These are phyloP conservation scores for Rhinoptilus africanus DNA, from an alignment of 2,113 vertebrate species.

Conservation along the genomic window DNA sequence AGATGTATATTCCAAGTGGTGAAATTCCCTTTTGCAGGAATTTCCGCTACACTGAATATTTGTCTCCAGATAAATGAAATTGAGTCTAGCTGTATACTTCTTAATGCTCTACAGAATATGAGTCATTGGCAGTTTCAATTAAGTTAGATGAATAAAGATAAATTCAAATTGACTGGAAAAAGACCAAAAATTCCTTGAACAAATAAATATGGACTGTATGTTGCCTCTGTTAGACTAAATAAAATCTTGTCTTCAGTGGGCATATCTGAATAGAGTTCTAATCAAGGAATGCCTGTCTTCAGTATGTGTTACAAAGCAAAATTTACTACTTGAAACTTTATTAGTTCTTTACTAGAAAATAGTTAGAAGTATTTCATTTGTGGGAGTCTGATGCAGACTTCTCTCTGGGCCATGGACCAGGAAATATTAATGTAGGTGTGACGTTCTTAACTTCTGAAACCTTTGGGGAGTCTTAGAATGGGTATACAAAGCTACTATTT, in stretches of 20 bases:
- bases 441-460: not conserved
- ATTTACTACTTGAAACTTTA: not conserved
- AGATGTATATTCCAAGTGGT: not conserved
- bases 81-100: not conserved
- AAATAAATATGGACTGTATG: not conserved
- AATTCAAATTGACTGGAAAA: not conserved
- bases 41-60: not conserved
- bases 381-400: not conserved
- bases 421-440: not conserved
- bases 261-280: not conserved
- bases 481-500: not conserved
- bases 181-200: not conserved
- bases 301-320: not conserved
- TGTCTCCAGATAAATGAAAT: not conserved
- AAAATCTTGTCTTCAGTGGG: not conserved
- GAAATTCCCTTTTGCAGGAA: not conserved
- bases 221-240: not conserved
- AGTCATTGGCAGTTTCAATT: not conserved
- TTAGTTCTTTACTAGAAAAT: not conserved
- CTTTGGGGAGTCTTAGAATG: not conserved
- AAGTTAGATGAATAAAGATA: not conserved
- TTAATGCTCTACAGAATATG: not conserved
- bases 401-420: not conserved
- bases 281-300: not conserved
- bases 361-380: not conserved